phyloP scores from a whole-genome alignment of 2,797 vertebrate species.

The Neomorphus geoffroyi region DNA sequence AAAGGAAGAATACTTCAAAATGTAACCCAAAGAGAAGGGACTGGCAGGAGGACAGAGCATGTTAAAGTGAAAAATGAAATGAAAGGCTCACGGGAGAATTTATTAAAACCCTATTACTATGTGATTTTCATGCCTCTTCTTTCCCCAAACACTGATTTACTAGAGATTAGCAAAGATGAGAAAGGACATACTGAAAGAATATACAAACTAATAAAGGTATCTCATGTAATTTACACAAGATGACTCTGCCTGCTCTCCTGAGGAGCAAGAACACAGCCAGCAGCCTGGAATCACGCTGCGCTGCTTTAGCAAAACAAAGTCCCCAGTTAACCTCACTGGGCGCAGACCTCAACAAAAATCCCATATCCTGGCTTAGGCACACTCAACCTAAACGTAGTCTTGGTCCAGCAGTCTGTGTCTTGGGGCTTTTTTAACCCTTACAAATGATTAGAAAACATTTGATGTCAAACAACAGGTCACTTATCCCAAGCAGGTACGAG shows the following conservation, averaged over 20 bases:
- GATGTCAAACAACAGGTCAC: background rate
- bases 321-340: background rate
- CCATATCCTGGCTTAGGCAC: background rate
- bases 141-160: background rate
- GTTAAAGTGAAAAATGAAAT: background rate
- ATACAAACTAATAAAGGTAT: background rate
- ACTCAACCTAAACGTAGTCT: background rate
- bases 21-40: background rate
- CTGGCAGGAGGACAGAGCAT: background rate
- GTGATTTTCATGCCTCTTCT: background rate
- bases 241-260: background rate
- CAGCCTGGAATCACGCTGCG: background rate
- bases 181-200: background rate
- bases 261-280: background rate
- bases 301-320: background rate
- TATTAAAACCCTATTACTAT: background rate
- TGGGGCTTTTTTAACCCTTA: background rate
- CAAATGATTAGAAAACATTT: background rate
- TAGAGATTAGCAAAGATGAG: background rate
- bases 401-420: background rate
- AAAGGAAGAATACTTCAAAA: background rate
- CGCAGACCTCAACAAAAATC: background rate
- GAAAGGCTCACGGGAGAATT: background rate
- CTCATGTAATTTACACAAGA: background rate
- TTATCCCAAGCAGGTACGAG: background rate